Evolutionary conservation across 2,113 vertebrate genomes (phyloP), one percentile per base, ranked within the genome.

Genomic region (Pseudopipra pipra): DNA sequence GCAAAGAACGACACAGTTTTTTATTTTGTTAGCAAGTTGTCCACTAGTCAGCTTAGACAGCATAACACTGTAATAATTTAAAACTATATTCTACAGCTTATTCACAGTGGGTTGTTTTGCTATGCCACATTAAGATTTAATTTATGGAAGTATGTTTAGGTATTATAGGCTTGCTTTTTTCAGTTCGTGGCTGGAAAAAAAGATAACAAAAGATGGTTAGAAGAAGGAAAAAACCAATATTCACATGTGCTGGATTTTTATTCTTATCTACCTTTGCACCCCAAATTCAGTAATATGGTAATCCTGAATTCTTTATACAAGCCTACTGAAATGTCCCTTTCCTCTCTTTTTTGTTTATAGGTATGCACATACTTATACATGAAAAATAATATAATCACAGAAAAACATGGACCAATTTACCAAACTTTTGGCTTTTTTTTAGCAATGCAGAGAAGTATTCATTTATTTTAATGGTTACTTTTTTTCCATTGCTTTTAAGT

Each of bases 111-210:
- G 35, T 80, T 71, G 63, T 71, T 96, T 93, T 88, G 78, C 86
- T 94, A 47, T 67, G 59, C 59, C 15, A 44, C 49, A 54, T 58
- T 86, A 94, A 52, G 85, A 55, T 94, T 97, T 96, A 93, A 93
- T 94, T 95, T 93, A 93, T 66, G 71, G 90, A 85, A 46, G 37
- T 24, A 87, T 1, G 6, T 94, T 74, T 76, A 95, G 87, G 71
- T 91, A 76, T 79, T 79, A 82, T 35, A 85, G 71, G 82, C 55
- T 95, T 87, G 67, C 71, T 88, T 90, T 90, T 47, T 58, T 91
- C 63, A 35, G 23, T 66, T 82, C 39, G 22, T 63, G 71, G 62
- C 89, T 96, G 95, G 71, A 1, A 54, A 84, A 88, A 80, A 90
- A 91, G 91, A 96, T 95, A 96, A 89, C 66, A 70, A 71, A 61